Base-by-base conservation (phyloP, 1,140 invertebrate species). In the Aphidius ervi region DNA sequence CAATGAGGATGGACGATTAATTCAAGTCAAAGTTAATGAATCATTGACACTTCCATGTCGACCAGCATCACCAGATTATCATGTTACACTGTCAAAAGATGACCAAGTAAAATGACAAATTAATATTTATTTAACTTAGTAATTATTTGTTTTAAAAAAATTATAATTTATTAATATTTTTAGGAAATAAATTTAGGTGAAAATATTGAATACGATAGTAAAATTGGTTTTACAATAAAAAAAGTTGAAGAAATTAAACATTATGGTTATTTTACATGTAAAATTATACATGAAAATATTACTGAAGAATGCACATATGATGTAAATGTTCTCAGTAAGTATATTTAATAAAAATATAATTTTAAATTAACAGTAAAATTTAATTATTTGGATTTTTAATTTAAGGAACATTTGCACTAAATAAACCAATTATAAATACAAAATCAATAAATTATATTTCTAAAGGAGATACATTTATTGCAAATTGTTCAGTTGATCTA, bases 31-130 rank as follows among this genome's bases (percentile, higher is more conserved):
- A 43, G 74, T 77, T 56, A 80, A 80, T 61, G 71, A 69, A 42
- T 74, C 78, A 52, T 73, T 81, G 9, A 67, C 83, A 10, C 82
- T 89, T 65, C 86, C 86, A 63, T 91, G 88, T 78, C 84, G 84
- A 67, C 87, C 88, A 52, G 84, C 87, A 41, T 84, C 84, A 46
- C 87, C 87, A 9, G 79, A 86, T 66, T 78, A 85, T 41, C 75
- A 82, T 45, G 84, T 90, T 5, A 64, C 76, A 49, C 75, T 89
- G 46, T 64, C 68, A 10, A 73, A 79, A 68, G 77, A 78, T 46
- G 70, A 68, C 56, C 70, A 75, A 9, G 16, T 49, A 66, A 16
- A 16, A 16, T 16, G 16, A 16, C 16, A 16, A 16, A 16, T 16
- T 16, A 16, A 16, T 16, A 16, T 16, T 16, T 1, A 16, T 16